These are phyloP conservation scores for Furcula furcula DNA, from an alignment of 2,888 invertebrate species.

Conservation along the genomic window DNA sequence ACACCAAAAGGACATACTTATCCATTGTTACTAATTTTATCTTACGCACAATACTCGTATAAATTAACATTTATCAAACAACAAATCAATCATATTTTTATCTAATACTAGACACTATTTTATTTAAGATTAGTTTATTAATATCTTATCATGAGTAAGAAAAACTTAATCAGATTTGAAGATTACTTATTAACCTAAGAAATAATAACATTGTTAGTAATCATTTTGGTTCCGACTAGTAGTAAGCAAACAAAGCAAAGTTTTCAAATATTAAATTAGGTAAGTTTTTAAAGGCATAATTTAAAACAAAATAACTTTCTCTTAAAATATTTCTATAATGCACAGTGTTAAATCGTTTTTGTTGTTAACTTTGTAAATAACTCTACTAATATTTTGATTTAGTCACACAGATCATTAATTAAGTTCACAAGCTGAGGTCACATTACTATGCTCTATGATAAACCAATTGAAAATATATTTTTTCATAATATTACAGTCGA, in stretches of 20 bases:
- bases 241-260: constrained; percentile 5
- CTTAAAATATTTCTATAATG: constrained; percentile 7
- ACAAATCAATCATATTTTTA: no score
- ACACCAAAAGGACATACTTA: no score
- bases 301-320: constrained; percentile 6
- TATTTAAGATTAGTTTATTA: no score
- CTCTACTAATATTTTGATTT: constrained; percentile 21
- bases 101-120: no score
- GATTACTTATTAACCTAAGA: no score
- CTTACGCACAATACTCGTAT: no score
- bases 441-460: constrained; percentile 14
- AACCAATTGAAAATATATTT: constrained; percentile 35
- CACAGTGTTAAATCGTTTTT: constrained; percentile 20
- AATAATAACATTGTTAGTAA: no score
- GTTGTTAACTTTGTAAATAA: constrained; percentile 28
- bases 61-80: no score
- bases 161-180: no score
- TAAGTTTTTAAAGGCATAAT: constrained; percentile 23
- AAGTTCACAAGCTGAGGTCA: constrained; percentile 17
- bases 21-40: no score
- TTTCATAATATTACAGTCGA: constrained; percentile 32
- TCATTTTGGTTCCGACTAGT: not conserved
- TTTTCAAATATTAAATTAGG: constrained; percentile 15
- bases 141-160: no score
- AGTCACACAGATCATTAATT: constrained; percentile 22